Evolutionary conservation across 2,888 invertebrate species (phyloP).

Genomic region (Lobophora halterata): DNA sequence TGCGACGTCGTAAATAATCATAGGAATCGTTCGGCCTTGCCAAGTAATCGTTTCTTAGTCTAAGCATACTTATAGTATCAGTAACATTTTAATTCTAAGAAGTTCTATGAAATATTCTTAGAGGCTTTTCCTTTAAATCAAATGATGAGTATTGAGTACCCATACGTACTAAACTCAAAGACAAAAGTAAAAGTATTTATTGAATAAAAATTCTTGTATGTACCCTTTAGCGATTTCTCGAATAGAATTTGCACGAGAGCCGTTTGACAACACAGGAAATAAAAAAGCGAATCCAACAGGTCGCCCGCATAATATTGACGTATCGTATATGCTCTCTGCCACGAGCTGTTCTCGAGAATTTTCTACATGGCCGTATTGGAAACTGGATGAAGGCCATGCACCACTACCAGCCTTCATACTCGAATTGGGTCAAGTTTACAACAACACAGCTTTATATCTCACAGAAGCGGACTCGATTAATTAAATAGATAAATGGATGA

Average conservation of each 20-base stretch:
- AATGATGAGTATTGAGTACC: too few species aligned
- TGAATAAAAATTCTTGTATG: too few species aligned
- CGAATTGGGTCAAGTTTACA: slow-evolving; percentile 51
- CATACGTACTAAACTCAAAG: too few species aligned
- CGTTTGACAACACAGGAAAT: slow-evolving; percentile 25
- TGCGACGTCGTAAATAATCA: slow-evolving; percentile 30
- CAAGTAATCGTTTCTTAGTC: slow-evolving; percentile 32
- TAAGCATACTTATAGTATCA: too few species aligned
- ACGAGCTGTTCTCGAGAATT: slow-evolving; percentile 32
- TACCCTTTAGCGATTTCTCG: slow-evolving; percentile 13
- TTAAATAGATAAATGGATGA: slow-evolving; percentile 24
- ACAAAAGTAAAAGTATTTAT: too few species aligned
- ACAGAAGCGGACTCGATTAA: slow-evolving; percentile 22
- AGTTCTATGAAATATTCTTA: slow-evolving; percentile 8
- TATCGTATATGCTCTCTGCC: slow-evolving; percentile 39
- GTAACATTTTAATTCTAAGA: slow-evolving; percentile 31
- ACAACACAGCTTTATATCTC: slow-evolving; percentile 32
- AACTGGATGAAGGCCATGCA: slow-evolving; percentile 47
- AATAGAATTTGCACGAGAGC: slow-evolving; percentile 19
- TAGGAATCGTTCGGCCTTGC: slow-evolving; percentile 42
- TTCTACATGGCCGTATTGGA: slow-evolving; percentile 41
- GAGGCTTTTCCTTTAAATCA: too few species aligned
- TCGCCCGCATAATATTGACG: slow-evolving; percentile 38
- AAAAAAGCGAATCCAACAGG: slow-evolving; percentile 29
- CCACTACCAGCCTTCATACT: slow-evolving; percentile 38